Evolutionary conservation across 2,888 invertebrate genomes (phyloP).

Genomic region (Xiphydria camelus): DNA sequence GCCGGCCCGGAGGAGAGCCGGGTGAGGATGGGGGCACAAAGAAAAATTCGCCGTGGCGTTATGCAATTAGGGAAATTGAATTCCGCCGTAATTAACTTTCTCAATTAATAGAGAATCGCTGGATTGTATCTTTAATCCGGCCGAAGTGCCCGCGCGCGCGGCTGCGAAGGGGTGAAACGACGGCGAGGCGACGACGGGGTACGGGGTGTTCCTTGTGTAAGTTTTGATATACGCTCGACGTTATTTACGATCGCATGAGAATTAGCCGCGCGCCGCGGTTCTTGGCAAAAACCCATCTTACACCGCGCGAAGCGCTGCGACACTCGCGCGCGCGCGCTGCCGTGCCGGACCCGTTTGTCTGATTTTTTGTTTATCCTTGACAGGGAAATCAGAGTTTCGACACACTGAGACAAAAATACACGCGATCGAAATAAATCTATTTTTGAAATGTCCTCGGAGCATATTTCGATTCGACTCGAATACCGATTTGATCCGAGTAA

Average conservation of each 20-base stretch:
- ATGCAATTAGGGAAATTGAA: slow-evolving; percentile 51
- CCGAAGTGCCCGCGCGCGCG: slow-evolving; percentile 11
- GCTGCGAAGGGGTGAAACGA: neutral
- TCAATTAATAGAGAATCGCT: slow-evolving; percentile 48
- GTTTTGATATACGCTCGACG: slow-evolving; percentile 53
- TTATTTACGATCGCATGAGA: slow-evolving; percentile 56
- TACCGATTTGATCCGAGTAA: too few species aligned
- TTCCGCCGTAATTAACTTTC: slow-evolving; percentile 45
- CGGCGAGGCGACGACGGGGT: slow-evolving; percentile 23
- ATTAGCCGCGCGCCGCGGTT: slow-evolving; percentile 38
- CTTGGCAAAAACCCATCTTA: slow-evolving; percentile 32
- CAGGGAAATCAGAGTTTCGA: too few species aligned
- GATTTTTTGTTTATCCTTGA: too few species aligned
- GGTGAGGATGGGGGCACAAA: slow-evolving; percentile 13
- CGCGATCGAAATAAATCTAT: too few species aligned
- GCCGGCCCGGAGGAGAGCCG: too few species aligned
- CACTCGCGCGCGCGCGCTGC: too few species aligned
- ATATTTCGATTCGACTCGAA: too few species aligned
- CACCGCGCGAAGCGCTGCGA: too few species aligned
- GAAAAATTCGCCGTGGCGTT: slow-evolving; percentile 32
- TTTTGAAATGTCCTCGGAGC: too few species aligned
- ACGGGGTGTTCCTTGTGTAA: slow-evolving; percentile 41
- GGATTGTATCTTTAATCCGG: slow-evolving; percentile 48
- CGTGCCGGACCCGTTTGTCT: too few species aligned
- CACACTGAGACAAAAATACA: too few species aligned